Conservation (phyloP, 35 echinoderm and acorn worm species). For the Apostichopus californicus region DNA sequence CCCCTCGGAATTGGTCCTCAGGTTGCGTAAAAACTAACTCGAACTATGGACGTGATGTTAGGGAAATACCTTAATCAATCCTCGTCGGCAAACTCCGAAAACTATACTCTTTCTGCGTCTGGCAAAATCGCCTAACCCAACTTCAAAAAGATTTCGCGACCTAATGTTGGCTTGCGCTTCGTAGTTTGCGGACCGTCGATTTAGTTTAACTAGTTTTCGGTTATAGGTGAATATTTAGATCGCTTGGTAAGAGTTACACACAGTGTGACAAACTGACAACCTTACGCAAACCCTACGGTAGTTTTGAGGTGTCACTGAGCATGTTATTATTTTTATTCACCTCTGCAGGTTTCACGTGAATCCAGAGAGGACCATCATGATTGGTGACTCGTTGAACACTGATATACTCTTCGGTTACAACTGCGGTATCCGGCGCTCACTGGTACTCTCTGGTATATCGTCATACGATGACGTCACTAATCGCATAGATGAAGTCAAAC, state of each 20-base stretch:
- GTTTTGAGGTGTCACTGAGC: not conserved
- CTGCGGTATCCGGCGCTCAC: slow-evolving; percentile 68
- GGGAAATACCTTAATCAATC: too few relatives aligned
- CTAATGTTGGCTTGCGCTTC: too few relatives aligned
- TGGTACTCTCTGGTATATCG: slow-evolving; percentile 75
- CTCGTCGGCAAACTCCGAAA: too few relatives aligned
- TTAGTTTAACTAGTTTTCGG: too few relatives aligned
- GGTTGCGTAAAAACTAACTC: too few relatives aligned
- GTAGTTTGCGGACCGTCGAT: too few relatives aligned
- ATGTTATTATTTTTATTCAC: not conserved
- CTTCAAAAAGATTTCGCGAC: too few relatives aligned
- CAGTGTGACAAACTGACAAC: not conserved
- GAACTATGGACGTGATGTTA: too few relatives aligned
- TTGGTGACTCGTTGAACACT: slow-evolving; percentile 83
- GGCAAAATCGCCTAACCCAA: too few relatives aligned
- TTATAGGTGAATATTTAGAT: not conserved
- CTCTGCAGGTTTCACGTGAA: slow-evolving; percentile 58
- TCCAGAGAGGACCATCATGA: slow-evolving; percentile 78
- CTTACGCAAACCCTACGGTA: not conserved
- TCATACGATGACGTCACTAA: slow-evolving; percentile 66
- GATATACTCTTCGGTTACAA: slow-evolving; percentile 90
- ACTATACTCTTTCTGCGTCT: too few relatives aligned
- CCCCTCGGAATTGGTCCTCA: too few relatives aligned
- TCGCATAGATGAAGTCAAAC: slow-evolving; percentile 52
- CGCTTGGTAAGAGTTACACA: not conserved